Evolutionary conservation across 2,113 vertebrate genomes (phyloP).

Genomic region (Natator depressus): DNA sequence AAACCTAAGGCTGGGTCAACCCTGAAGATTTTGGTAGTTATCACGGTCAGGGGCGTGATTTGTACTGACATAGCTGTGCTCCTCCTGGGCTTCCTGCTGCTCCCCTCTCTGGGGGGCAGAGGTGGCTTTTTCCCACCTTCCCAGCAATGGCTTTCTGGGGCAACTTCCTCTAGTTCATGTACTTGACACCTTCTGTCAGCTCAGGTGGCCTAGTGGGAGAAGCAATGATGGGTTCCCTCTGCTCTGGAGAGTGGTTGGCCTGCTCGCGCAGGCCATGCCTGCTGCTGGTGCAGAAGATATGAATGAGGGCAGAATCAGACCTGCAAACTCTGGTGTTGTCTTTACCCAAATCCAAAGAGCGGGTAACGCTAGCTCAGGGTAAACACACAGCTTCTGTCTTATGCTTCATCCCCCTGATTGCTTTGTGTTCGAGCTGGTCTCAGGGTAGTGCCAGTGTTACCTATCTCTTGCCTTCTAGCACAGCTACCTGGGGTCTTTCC

Average conservation of each 20-base stretch:
- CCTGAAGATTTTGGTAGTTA: not conserved
- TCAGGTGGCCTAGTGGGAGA: not conserved
- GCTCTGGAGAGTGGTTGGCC: fast-evolving
- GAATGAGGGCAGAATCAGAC: not conserved
- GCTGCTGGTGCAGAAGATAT: not conserved
- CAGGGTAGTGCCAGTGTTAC: not conserved
- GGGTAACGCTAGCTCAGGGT: fast-evolving
- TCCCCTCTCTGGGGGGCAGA: not conserved
- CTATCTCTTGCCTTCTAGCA: not conserved
- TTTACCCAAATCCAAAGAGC: not conserved
- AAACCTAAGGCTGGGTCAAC: not conserved
- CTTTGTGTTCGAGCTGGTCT: not conserved
- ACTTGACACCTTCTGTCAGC: not conserved
- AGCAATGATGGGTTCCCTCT: not conserved
- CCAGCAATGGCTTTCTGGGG: not conserved
- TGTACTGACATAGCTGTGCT: not conserved
- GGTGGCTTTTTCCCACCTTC: not conserved
- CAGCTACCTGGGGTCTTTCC: not conserved
- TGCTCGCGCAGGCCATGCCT: not conserved
- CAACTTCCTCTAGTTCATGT: not conserved
- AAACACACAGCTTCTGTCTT: too few relatives aligned
- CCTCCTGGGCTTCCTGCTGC: not conserved
- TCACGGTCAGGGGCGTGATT: not conserved
- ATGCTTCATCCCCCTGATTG: not conserved
- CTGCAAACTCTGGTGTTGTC: not conserved